Percentiles rank a stretch among this genome's conserved stretches.
phyloP scores from a whole-genome alignment of 2,888 invertebrate species.

The Temnothorax ravouxi region DNA sequence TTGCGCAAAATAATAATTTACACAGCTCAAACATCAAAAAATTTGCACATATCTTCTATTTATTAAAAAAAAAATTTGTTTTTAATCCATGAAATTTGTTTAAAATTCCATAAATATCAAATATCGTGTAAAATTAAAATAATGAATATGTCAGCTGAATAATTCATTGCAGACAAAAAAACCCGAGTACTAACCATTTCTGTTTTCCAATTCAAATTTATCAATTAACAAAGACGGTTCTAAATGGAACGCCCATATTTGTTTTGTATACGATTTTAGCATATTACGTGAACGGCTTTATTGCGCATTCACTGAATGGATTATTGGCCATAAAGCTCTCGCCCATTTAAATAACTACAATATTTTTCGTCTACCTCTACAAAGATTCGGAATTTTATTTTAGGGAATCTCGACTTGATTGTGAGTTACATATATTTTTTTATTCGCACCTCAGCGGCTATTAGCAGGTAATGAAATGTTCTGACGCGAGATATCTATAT shows the following conservation, averaged over 20 bases:
- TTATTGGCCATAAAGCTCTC: not conserved
- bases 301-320: not conserved
- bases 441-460: not conserved
- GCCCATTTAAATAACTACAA: conserved; percentile 18
- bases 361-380: not conserved
- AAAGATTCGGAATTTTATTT: conserved; percentile 19
- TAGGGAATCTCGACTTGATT: not conserved
- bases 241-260: conserved; percentile 15
- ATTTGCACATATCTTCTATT: not conserved
- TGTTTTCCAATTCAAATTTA: conserved; percentile 30
- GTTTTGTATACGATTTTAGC: conserved; percentile 10
- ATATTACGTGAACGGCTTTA: conserved; percentile 10
- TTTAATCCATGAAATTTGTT: not conserved
- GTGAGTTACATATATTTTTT: not conserved
- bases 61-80: not conserved
- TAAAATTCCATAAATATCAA: not conserved
- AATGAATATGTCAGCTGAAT: not conserved
- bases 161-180: conserved; percentile 20
- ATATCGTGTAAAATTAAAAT: not conserved
- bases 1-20: not conserved
- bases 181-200: conserved; percentile 1
- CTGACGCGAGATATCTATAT: not conserved
- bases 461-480: not conserved
- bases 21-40: not conserved
- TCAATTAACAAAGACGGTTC: conserved; percentile 27